Base-by-base conservation (phyloP, 2,888 invertebrate genomes). In the Caenorhabditis becei region DNA sequence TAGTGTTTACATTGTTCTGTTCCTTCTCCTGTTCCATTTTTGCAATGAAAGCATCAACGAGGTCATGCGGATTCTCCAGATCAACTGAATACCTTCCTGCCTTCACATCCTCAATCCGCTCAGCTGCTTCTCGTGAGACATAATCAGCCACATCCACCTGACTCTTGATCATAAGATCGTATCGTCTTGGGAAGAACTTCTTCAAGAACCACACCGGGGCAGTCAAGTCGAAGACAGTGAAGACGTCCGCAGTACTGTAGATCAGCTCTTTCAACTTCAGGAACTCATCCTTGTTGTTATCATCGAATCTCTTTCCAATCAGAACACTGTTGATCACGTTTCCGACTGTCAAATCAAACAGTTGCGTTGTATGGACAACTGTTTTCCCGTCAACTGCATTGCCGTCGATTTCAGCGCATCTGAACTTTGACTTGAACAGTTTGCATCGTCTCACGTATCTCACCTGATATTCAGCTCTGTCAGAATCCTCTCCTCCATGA, bases 401-500 rank as follows among this genome's bases (percentile, higher is more conserved):
- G 5, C 18, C 49, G 11, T 80, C 77, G 8, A 81, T 47, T 35
- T 77, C 72, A 26, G 23, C 66, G 37, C 56, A 72, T 54, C 70
- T 1, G 1, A 61, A 47, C 26, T 26, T 82, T 82, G 11, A 84
- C 20, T 49, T 82, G 82, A 1, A 78, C 71, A 56, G 74, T 71
- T n/a, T 82, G 82, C n/a, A 84, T 51, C n/a, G 59, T 67, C 56
- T 82, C 82, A 32, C 82, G 32, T 4, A 32, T 7, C 4, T 4
- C 10, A 32, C 32, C 32, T n/a, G 11, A 28, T 26, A 58, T 81
- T 20, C 16, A 82, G 35, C n/a, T 83, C 83, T 0, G 62, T 53
- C 66, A 83, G 28, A 0, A 83, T 72, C 24, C 61, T 58, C 37
- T 80, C 70, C 44, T 82, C 83, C 77, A 83, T 80, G 8, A 77